These are phyloP conservation scores for Apodemia zela DNA, from an alignment of 2,888 invertebrate genomes.

Conservation along the genomic window DNA sequence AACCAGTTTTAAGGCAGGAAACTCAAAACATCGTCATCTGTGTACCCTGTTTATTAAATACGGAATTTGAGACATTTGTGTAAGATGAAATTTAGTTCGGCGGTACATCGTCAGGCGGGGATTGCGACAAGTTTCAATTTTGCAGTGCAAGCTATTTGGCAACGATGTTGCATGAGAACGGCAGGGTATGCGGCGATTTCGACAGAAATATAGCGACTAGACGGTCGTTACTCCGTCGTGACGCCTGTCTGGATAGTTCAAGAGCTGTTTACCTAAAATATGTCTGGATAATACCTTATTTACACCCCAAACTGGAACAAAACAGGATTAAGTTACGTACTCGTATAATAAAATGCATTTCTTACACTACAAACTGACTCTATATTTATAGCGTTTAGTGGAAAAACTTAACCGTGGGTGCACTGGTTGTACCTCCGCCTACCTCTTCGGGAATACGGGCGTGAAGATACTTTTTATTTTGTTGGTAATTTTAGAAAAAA, in stretches of 20 bases:
- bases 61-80: neutral
- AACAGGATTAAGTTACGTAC: no score
- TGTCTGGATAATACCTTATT: neutral
- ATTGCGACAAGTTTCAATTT: conserved; percentile 14
- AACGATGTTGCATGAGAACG: conserved; percentile 20
- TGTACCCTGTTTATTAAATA: neutral
- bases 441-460: no score
- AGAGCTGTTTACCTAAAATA: neutral
- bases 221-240: conserved; percentile 45
- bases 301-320: neutral
- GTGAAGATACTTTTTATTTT: no score
- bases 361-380: neutral
- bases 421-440: no score
- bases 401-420: no score
- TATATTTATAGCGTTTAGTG: neutral
- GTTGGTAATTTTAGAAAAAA: no score
- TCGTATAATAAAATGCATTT: neutral
- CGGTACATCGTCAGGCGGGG: neutral
- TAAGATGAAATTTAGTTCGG: conserved; percentile 7
- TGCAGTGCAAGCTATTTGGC: conserved; percentile 33
- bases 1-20: neutral
- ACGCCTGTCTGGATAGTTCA: neutral
- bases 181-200: conserved; percentile 37
- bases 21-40: neutral
- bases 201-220: conserved; percentile 55